Base-by-base conservation (phyloP, 37 sponge, comb jelly and placozoan species). In the Agelas oroides region DNA sequence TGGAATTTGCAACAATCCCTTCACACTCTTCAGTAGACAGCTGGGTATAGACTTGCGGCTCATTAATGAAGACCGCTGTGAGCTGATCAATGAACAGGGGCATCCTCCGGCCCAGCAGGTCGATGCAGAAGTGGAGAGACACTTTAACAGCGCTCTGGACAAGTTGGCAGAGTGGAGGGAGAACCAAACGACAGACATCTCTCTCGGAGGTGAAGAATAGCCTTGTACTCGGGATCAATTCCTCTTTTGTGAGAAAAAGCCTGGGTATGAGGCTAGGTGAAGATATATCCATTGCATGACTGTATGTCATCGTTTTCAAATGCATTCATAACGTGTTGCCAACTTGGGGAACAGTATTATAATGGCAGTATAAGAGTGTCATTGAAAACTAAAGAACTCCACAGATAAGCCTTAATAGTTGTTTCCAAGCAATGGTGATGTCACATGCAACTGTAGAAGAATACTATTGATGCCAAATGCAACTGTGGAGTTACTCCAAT, bases 1-100 rank as follows among this genome's bases (percentile, higher is more conserved):
- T 15, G 96, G 96, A 23, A 72, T 92, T 30, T 76, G 67, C 77
- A 95, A 92, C 41, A 95, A 95, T 74, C 96, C 96, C 46, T 60
- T 92, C 59, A 89, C 91, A n/a, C 75, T 92, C 14, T 70, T 95
- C 18, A 52, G 80, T 23, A 76, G 82, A 28, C 96, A 95, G 81
- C 68, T 87, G 65, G 96, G 76, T 0, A 32, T 84, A 18, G 80
- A 62, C 19, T 58, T 89, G 21, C 78, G 71, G 25, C 33, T 61
- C 6, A 89, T 87, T 33, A 67, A 84, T 21, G 95, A 95, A 34
- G 93, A 90, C 70, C 53, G 58, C 30, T 95, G 96, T 76, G 93
- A 89, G 40, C 85, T 95, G 59, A 70, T 95, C 25, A 76, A 59
- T 20, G 96, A 92, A 83, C 39, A 71, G 39, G 93, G 93, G 17